These are phyloP conservation scores for Morone saxatilis DNA, from an alignment of 2,113 vertebrate genomes.

Conservation along the genomic window DNA sequence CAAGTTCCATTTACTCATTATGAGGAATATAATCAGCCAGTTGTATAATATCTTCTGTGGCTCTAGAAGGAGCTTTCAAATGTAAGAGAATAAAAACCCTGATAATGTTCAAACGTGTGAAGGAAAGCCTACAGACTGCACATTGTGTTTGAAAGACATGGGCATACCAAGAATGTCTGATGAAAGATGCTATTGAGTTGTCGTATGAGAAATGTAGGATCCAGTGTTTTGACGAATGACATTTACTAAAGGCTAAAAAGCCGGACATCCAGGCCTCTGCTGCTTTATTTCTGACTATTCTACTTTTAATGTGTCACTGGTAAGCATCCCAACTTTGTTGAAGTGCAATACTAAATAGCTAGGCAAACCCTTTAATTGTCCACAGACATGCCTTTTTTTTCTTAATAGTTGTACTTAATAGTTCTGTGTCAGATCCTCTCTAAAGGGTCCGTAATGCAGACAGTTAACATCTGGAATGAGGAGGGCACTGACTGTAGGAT, in stretches of 20 bases:
- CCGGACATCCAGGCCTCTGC: background rate
- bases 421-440: background rate
- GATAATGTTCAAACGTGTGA: background rate
- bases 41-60: background rate
- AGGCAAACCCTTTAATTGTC: background rate
- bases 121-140: background rate
- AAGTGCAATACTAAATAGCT: background rate
- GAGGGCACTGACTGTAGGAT: too few species aligned
- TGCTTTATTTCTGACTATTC: background rate
- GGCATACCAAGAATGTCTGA: background rate
- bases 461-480: background rate
- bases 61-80: background rate
- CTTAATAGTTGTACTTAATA: background rate
- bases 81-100: background rate
- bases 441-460: background rate
- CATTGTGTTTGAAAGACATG: background rate
- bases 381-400: background rate
- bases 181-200: background rate
- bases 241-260: background rate
- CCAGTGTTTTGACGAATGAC: background rate
- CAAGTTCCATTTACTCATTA: background rate
- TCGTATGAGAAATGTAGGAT: background rate
- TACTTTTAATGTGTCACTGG: background rate
- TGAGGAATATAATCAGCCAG: background rate
- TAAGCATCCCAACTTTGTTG: background rate